A percentile compares a stretch with the other conserved stretches of the same genome.
phyloP scores from a whole-genome alignment of 2,797 vertebrate species.

The Enteromius paludinosus region DNA sequence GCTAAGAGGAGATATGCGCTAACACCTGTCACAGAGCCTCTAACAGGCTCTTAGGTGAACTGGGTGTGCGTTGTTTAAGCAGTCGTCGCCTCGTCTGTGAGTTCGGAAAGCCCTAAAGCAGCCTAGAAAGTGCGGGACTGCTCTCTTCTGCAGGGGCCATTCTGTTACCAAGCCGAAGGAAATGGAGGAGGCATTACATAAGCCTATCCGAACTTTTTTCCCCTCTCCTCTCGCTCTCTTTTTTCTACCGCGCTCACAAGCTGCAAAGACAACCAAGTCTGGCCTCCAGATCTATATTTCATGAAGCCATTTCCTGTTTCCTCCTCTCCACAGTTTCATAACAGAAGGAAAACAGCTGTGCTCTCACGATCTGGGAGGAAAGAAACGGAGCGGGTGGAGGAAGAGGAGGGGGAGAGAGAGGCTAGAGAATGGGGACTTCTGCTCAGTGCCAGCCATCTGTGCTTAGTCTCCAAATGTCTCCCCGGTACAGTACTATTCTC shows the following conservation, averaged over 20 bases:
- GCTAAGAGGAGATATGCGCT: slow-evolving; percentile 40
- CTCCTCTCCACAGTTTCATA: slow-evolving; percentile 56
- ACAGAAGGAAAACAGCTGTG: slow-evolving; percentile 61
- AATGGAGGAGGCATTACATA: slow-evolving; percentile 46
- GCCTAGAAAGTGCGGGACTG: neutral
- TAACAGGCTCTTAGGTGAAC: slow-evolving; percentile 27
- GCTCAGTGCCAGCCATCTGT: slow-evolving; percentile 50
- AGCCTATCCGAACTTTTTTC: slow-evolving; percentile 22
- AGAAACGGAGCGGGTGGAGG: slow-evolving; percentile 42
- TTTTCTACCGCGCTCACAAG: slow-evolving; percentile 33
- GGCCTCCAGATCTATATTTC: slow-evolving; percentile 57
- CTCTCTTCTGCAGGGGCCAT: neutral
- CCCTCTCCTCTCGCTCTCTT: slow-evolving; percentile 13
- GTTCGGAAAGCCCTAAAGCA: neutral
- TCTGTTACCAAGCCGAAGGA: slow-evolving; percentile 34
- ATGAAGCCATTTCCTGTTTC: slow-evolving; percentile 59
- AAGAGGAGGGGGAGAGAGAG: slow-evolving; percentile 29
- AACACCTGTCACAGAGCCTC: slow-evolving; percentile 45
- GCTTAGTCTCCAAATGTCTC: slow-evolving; percentile 43
- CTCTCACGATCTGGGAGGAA: slow-evolving; percentile 53
- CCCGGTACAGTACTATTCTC: slow-evolving; percentile 40
- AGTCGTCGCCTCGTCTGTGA: slow-evolving; percentile 6
- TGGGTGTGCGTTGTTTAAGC: neutral
- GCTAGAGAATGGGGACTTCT: slow-evolving; percentile 39
- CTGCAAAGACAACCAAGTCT: slow-evolving; percentile 40